Evolutionary conservation across 2,113 vertebrate species (phyloP).

Genomic region (Siniperca knerii): DNA sequence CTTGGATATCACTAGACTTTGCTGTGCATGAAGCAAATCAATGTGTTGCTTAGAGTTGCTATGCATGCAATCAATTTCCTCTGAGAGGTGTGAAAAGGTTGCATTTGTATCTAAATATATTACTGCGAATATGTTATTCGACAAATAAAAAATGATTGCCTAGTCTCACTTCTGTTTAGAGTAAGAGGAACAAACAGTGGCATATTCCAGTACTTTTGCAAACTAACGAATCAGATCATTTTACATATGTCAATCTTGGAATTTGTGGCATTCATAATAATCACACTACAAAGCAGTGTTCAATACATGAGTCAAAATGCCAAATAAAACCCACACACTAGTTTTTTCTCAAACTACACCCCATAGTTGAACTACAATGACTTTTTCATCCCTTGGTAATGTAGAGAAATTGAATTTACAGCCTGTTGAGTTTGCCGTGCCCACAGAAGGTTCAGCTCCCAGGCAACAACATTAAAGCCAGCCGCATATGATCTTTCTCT

Average conservation of each 20-base stretch:
- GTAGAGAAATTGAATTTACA: conserved; percentile 7
- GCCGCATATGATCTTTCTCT: conserved; percentile 1
- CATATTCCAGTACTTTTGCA: background rate
- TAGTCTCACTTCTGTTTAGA: background rate
- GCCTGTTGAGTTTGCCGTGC: background rate
- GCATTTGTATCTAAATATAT: background rate
- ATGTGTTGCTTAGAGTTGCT: background rate
- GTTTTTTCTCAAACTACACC: background rate
- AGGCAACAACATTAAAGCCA: conserved; percentile 12
- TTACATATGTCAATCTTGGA: background rate
- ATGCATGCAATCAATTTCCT: background rate
- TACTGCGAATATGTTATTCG: background rate
- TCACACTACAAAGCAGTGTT: background rate
- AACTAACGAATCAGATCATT: background rate
- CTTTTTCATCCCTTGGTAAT: background rate
- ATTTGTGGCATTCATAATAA: background rate
- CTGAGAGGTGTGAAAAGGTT: conserved; percentile 5
- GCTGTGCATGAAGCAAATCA: background rate
- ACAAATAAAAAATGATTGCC: background rate
- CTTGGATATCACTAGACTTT: background rate
- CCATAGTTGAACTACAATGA: background rate
- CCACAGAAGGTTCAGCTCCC: background rate
- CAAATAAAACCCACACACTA: background rate
- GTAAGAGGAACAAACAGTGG: background rate
- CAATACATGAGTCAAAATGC: background rate